Conservation (phyloP, 1,140 invertebrate species). For the Drosophila erecta region DNA sequence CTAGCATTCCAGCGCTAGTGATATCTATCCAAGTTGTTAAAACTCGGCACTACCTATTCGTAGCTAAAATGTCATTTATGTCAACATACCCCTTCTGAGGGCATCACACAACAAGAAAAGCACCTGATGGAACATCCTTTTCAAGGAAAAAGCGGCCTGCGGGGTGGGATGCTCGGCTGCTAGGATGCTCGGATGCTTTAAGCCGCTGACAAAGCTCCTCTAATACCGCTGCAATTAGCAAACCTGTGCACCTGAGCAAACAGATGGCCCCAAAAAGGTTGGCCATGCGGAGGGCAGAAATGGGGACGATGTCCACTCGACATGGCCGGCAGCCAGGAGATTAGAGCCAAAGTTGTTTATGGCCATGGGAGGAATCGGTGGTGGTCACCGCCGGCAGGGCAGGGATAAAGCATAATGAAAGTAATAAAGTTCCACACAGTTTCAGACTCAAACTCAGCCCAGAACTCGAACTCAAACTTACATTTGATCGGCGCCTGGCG, state of each 20-base stretch:
- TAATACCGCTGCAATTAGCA: conserved; percentile 81
- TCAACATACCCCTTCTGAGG: neutral
- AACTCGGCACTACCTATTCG: neutral
- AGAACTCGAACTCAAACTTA: conserved; percentile 9
- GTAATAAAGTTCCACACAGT: conserved; percentile 72
- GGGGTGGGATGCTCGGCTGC: neutral
- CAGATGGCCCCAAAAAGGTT: conserved; percentile 32
- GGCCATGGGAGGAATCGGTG: conserved; percentile 33
- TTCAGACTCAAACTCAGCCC: conserved; percentile 10
- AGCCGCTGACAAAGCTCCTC: conserved; percentile 77
- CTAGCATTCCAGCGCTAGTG: no score
- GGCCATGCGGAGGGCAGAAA: neutral
- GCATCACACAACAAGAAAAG: conserved; percentile 9
- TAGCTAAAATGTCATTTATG: no score
- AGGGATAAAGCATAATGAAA: conserved; percentile 78
- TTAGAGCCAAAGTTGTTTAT: conserved; percentile 79
- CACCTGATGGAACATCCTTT: neutral
- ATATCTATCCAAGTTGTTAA: no score
- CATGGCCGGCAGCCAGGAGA: conserved; percentile 53
- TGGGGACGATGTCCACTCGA: conserved; percentile 29
- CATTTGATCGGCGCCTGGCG: conserved; percentile 54
- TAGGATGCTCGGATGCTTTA: conserved; percentile 17
- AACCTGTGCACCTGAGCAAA: conserved; percentile 70
- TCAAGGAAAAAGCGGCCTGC: neutral
- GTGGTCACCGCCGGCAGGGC: conserved; percentile 20